A percentile compares a stretch with the other conserved stretches of the same genome.
Conservation (phyloP, 2,113 vertebrate species). For the Pseudonaja textilis region DNA sequence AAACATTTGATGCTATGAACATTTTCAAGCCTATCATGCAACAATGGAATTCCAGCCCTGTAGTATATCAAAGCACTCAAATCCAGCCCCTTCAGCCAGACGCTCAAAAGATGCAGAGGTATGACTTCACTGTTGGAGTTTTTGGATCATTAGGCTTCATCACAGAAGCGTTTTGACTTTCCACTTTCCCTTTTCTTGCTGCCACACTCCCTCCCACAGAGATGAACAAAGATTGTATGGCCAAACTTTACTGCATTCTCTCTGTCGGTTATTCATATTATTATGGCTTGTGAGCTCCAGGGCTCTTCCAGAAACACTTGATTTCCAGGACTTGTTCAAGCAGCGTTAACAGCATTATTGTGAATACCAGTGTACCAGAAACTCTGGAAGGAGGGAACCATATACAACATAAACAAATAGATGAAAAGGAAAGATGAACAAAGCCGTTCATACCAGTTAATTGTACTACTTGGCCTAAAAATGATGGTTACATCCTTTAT, state of each 20-base stretch:
- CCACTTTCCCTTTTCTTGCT: slow-evolving; percentile 33
- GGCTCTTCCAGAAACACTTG: slow-evolving; percentile 34
- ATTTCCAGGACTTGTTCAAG: slow-evolving; percentile 39
- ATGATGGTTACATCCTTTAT: slow-evolving; percentile 26
- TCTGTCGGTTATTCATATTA: slow-evolving; percentile 37
- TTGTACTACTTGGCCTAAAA: slow-evolving; percentile 40
- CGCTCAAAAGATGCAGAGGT: slow-evolving; percentile 13
- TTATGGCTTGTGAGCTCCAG: not conserved
- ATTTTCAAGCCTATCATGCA: not conserved
- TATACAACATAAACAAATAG: slow-evolving; percentile 16
- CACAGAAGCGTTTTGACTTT: slow-evolving; percentile 22
- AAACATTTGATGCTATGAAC: slow-evolving; percentile 9
- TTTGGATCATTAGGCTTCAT: slow-evolving; percentile 36
- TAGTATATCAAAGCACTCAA: slow-evolving; percentile 5
- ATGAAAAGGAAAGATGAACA: slow-evolving; percentile 23
- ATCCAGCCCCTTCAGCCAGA: not conserved
- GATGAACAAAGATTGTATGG: slow-evolving; percentile 31
- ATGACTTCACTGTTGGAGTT: slow-evolving; percentile 20
- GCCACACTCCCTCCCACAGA: slow-evolving; percentile 1
- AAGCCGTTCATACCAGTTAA: slow-evolving; percentile 27
- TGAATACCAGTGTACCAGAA: slow-evolving; percentile 20
- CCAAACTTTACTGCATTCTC: slow-evolving; percentile 19
- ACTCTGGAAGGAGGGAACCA: slow-evolving; percentile 32
- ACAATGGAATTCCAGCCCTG: slow-evolving; percentile 24
- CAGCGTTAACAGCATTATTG: slow-evolving; percentile 28